Evolutionary conservation across 2,797 vertebrate genomes (phyloP).

Genomic region (Halcyon chelicuti): DNA sequence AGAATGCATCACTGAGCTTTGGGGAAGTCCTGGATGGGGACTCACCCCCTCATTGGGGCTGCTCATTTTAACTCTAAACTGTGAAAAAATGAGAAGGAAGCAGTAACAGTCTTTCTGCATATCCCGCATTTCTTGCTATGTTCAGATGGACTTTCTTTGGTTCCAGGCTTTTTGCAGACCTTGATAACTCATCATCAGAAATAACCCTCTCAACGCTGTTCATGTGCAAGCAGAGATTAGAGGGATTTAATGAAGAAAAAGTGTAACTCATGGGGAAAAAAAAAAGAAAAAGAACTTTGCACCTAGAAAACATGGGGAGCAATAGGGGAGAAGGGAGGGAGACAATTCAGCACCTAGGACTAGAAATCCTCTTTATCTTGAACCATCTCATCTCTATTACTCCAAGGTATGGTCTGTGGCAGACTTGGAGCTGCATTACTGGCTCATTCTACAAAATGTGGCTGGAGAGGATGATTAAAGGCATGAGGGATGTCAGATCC

Average conservation of each 20-base stretch:
- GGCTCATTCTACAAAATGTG: not conserved
- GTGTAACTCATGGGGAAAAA: not conserved
- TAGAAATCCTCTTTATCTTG: not conserved
- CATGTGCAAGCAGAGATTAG: not conserved
- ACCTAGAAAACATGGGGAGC: not conserved
- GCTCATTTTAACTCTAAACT: not conserved
- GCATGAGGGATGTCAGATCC: not conserved
- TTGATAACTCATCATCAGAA: not conserved
- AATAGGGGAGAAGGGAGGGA: fast-evolving
- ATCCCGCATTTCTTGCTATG: not conserved
- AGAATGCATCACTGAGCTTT: not conserved
- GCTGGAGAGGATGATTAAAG: not conserved
- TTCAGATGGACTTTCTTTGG: not conserved
- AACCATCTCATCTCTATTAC: not conserved
- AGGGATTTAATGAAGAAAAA: not conserved
- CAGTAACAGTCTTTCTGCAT: not conserved
- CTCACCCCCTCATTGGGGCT: not conserved
- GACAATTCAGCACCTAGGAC: not conserved
- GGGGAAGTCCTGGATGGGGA: not conserved
- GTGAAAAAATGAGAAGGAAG: not conserved
- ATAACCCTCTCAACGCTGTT: not conserved
- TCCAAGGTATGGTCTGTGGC: not conserved
- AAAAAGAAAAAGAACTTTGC: not conserved
- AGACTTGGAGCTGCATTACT: not conserved
- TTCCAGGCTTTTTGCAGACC: not conserved